Evolutionary conservation across 2,797 vertebrate genomes (phyloP).

Genomic region (Falco columbarius): DNA sequence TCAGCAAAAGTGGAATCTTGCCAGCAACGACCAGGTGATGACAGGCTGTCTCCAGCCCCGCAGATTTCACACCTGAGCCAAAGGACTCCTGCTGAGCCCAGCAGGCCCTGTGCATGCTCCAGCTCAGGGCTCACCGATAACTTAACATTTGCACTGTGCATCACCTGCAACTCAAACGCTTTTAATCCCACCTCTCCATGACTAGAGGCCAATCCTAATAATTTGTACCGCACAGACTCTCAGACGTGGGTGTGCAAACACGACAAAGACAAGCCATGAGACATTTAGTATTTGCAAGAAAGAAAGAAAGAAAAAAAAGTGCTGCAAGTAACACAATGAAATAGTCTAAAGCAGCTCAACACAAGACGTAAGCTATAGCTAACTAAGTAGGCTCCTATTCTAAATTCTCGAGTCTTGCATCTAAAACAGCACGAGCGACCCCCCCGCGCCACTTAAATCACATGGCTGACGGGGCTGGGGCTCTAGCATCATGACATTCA

Average conservation of each 20-base stretch:
- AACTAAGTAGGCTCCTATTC: neutral
- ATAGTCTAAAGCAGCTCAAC: neutral
- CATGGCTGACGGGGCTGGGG: neutral
- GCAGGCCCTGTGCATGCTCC: accelerated
- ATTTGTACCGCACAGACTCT: neutral
- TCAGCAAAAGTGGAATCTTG: neutral
- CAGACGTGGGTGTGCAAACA: neutral
- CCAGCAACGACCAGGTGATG: neutral
- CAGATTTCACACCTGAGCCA: neutral
- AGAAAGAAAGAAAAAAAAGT: neutral
- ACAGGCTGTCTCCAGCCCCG: neutral
- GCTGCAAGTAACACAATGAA: neutral
- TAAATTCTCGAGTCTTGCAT: neutral
- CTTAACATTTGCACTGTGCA: accelerated
- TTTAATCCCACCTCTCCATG: neutral
- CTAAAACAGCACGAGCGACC: neutral
- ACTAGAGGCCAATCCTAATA: neutral
- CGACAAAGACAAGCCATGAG: accelerated
- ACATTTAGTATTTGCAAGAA: neutral
- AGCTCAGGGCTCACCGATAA: neutral
- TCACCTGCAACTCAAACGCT: neutral
- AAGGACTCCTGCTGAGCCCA: neutral
- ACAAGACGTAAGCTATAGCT: neutral
- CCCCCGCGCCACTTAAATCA: neutral
- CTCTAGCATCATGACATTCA: neutral